phyloP scores from a whole-genome alignment of 2,888 invertebrate genomes.

The Amiota minor region DNA sequence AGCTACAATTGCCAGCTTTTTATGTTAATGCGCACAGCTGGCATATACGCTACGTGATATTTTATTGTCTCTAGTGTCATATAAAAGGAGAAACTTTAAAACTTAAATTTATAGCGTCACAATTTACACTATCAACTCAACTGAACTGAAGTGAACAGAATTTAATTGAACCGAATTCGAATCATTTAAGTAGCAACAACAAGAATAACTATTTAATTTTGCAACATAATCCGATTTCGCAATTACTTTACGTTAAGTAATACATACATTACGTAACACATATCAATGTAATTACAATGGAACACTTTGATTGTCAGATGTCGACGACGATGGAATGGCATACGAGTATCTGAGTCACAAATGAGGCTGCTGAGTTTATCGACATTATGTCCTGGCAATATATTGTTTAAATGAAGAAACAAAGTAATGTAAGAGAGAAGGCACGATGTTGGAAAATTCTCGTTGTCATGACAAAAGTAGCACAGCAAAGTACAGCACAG shows the following conservation, averaged over 20 bases:
- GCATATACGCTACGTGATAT: conserved; percentile 16
- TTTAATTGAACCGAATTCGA: background rate
- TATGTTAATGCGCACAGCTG: conserved; percentile 49
- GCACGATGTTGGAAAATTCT: too few species aligned
- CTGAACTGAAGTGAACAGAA: background rate
- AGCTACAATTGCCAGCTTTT: background rate
- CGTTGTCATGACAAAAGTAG: conserved; percentile 20
- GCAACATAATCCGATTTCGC: conserved; percentile 53
- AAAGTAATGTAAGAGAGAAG: too few species aligned
- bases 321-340: background rate
- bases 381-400: conserved; percentile 16
- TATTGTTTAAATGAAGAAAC: too few species aligned
- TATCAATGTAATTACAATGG: conserved; percentile 25
- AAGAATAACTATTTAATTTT: conserved; percentile 38
- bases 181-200: background rate
- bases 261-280: conserved; percentile 10
- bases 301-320: conserved; percentile 36
- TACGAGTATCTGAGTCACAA: background rate
- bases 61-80: background rate
- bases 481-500: background rate
- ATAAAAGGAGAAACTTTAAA: conserved; percentile 11
- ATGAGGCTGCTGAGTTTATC: background rate
- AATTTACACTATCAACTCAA: background rate
- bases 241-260: conserved; percentile 46
- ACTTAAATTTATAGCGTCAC: conserved; percentile 18